Percentiles rank a stretch among this genome's conserved stretches.
phyloP scores from a whole-genome alignment of 2,797 vertebrate genomes.

The Morelia viridis region DNA sequence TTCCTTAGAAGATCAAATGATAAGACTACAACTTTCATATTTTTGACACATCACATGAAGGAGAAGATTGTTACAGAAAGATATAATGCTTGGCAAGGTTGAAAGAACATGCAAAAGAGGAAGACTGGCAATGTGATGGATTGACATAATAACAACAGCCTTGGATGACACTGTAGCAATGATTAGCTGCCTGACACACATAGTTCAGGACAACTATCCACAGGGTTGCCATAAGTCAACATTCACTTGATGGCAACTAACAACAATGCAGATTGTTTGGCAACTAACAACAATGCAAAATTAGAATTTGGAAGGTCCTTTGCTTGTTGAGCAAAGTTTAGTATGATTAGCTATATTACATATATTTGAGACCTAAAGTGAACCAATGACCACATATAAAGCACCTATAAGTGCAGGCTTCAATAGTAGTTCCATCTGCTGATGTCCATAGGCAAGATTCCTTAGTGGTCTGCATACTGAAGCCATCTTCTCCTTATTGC shows the following conservation, averaged over 20 bases:
- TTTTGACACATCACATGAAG: background rate
- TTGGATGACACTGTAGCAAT: background rate
- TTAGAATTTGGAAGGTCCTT: background rate
- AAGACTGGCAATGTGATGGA: background rate
- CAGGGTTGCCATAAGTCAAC: background rate
- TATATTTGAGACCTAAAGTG: background rate
- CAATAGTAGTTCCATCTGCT: background rate
- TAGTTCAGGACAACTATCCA: too few species aligned
- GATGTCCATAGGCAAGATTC: background rate
- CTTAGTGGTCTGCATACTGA: background rate
- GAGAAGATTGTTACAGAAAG: background rate
- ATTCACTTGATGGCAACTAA: background rate
- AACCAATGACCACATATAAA: background rate
- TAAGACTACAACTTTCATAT: background rate
- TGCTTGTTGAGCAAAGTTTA: background rate
- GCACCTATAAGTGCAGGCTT: background rate
- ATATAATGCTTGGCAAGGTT: background rate
- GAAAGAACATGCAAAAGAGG: background rate
- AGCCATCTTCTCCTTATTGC: background rate
- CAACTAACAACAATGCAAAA: background rate
- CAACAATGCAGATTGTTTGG: background rate
- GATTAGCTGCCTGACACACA: background rate
- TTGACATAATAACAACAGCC: background rate
- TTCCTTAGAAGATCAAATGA: background rate
- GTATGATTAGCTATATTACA: background rate